Conservation (phyloP, 2,888 invertebrate genomes). For the Leptodirus hochenwartii region DNA sequence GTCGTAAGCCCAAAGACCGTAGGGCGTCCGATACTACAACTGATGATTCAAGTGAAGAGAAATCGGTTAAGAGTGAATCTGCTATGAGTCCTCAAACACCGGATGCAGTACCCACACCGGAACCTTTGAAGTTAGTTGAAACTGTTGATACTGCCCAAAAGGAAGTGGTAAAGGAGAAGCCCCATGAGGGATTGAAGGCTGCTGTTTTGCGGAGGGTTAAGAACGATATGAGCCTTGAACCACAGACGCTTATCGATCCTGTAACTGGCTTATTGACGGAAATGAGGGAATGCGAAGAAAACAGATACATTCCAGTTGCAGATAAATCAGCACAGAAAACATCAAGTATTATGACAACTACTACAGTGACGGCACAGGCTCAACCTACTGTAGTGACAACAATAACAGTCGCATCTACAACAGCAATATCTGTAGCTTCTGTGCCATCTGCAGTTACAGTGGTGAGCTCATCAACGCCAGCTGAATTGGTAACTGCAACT, state of each 20-base stretch:
- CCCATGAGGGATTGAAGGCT: constrained; percentile 24
- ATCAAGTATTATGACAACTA: constrained; percentile 11
- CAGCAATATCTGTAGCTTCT: constrained; percentile 3
- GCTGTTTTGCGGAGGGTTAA: constrained; percentile 25
- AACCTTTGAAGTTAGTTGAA: no score
- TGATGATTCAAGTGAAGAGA: constrained; percentile 42
- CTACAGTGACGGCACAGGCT: constrained; percentile 12
- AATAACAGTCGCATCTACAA: constrained; percentile 10
- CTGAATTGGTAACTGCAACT: constrained; percentile 1
- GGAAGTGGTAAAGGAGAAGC: constrained; percentile 18
- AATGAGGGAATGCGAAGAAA: constrained; percentile 52
- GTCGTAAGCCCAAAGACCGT: constrained; percentile 42
- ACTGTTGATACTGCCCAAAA: no score
- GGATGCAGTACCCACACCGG: no score
- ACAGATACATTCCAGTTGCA: constrained; percentile 43
- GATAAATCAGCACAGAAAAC: no score
- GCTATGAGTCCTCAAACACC: no score
- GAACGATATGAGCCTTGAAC: constrained; percentile 30
- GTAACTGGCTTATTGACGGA: constrained; percentile 54
- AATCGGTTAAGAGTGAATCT: constrained; percentile 21
- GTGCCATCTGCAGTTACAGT: constrained; percentile 4
- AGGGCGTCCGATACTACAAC: constrained; percentile 43
- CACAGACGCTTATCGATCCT: constrained; percentile 51
- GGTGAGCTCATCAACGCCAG: constrained; percentile 3
- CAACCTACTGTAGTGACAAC: constrained; percentile 11